Evolutionary conservation across 2,113 vertebrate genomes (phyloP), one percentile per base, ranked within the genome.

Genomic region (Sapayoa aenigma): DNA sequence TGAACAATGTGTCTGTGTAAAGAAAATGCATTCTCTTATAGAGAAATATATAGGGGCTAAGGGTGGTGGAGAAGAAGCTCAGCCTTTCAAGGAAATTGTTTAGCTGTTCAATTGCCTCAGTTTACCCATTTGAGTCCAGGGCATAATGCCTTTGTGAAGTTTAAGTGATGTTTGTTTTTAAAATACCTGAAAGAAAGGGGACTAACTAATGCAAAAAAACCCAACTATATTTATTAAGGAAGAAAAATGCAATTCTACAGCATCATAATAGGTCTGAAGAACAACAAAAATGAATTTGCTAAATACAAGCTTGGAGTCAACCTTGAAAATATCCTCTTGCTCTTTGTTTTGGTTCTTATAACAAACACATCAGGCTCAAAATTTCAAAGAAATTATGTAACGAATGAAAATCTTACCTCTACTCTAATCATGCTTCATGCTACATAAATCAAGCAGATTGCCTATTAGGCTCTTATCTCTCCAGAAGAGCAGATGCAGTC

Each of bases 391-490:
- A 92, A 95, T 90, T 74, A 86, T 41, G 41, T 74, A 93, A 90
- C 55, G 72, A 93, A 93, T 67, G 65, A 92, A 72, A 72, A 74
- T 87, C 65, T 89, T 84, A 53, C 42, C 68, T 42, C 42, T 41
- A 55, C 79, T 86, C 59, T 78, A 77, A 87, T 92, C 85, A 62
- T 42, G 68, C 72, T 95, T 89, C 83, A 86, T 71, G 88, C 88
- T 71, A 77, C 79, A 75, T 97, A 95, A 95, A 96, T 95, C 92
- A 93, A 86, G 79, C 77, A 86, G 85, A 96, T 94, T 96, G 89
- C 90, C 72, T 88, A 88, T 97, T 94, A 94, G 90, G 44, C 68
- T 94, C 1, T 0, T 76, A 52, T 84, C 53, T 95, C 63, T 89
- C 63, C 75, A 50, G 65, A 84, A 92, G 50, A 88, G 47, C 94